phyloP scores from a whole-genome alignment of 2,113 vertebrate genomes.

The Rhodinocichla rosea region DNA sequence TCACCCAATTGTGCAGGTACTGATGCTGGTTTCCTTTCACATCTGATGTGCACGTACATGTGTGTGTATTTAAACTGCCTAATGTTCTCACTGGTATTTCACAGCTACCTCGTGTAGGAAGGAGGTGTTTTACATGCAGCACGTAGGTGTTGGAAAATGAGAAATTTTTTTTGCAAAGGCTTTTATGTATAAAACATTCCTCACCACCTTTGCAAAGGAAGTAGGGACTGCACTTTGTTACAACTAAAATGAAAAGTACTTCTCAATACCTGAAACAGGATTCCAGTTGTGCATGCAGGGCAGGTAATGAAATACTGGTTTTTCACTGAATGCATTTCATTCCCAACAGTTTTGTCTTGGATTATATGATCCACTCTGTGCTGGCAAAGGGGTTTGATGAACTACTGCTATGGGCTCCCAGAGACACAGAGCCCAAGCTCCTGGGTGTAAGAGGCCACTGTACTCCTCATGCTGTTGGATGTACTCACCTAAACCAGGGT shows the following conservation, averaged over 20 bases:
- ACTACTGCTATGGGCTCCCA: not conserved
- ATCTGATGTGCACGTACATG: not conserved
- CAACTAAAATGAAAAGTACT: not conserved
- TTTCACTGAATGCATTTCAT: not conserved
- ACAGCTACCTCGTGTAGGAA: not conserved
- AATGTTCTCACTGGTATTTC: not conserved
- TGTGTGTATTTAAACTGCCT: not conserved
- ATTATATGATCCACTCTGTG: not conserved
- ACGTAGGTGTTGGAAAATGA: not conserved
- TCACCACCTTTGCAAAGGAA: not conserved
- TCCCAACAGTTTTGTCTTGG: not conserved
- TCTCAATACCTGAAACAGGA: not conserved
- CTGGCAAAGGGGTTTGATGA: not conserved
- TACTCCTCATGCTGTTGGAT: not conserved
- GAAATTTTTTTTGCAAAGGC: not conserved
- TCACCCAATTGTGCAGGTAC: constrained; percentile 92
- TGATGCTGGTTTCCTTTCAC: not conserved
- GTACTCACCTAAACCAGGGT: not conserved
- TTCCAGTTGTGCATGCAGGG: not conserved
- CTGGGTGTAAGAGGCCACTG: not conserved
- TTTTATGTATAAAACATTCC: not conserved
- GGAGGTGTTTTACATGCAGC: not conserved
- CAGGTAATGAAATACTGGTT: not conserved
- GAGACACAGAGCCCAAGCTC: not conserved
- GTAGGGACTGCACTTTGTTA: not conserved